Base-by-base conservation (phyloP, 2,888 invertebrate species). In the Lomographa bimaculata region DNA sequence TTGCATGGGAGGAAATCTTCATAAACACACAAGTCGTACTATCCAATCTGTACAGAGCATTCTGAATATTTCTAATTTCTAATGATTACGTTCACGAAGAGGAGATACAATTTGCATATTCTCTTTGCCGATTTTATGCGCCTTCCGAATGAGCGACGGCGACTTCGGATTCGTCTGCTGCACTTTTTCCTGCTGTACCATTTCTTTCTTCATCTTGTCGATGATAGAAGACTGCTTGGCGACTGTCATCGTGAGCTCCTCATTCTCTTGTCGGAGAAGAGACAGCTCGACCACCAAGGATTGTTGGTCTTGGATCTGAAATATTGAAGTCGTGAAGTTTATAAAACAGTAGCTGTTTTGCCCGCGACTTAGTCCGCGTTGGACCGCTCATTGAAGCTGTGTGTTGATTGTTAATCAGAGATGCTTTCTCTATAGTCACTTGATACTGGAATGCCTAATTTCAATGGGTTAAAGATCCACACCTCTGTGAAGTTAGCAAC, bases 231-330 rank as follows among this genome's bases (percentile, higher is more conserved):
- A 74, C 48, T 89, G 87, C 40, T 82, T 87, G 3, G 86, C 86
- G 1, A 81, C 63, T 0, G 82, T 77, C 78, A 87, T 75, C 1
- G 83, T 64, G 9, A 89, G 57, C 47, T 89, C 89, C 48, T 89
- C 87, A 41, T 89, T 89, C 57, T 89, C 89, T 59, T 89, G 89
- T 1, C 87, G 85, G 16, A 89, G 78, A 6, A 89, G 54, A 5
- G 89, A 87, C 11, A 89, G 53, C 42, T 89, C 89, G 0, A 87
- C 85, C 1, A 87, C 89, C 7, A 89, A 52, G 0, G 87, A 87
- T 39, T 87, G 89, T 47, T 89, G 89, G 45, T 89, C 89, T 64
- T 87, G 82, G 35, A 89, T 85, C 89, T 87, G 60, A 42, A 68
- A 50, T 11, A 20, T 5, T 10, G 7, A 19, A 17, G 7, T 12